Evolutionary conservation across 2,888 invertebrate genomes (phyloP).

Genomic region (Drosophila subsilvestris): DNA sequence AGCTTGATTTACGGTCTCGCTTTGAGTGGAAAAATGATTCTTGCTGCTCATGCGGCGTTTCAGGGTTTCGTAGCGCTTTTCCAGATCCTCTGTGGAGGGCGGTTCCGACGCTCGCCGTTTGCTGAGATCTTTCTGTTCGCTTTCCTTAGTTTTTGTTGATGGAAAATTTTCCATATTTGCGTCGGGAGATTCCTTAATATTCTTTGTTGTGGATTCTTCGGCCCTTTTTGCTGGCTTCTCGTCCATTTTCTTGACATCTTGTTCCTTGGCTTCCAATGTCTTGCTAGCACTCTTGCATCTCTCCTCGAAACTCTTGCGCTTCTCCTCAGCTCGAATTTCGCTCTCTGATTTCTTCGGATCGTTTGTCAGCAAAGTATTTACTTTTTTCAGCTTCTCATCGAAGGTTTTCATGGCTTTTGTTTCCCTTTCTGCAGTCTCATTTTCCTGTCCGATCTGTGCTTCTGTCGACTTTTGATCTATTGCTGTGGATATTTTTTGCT

Average conservation of each 20-base stretch:
- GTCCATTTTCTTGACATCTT: not conserved
- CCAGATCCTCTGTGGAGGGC: constrained; percentile 79
- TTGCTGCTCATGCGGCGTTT: constrained; percentile 69
- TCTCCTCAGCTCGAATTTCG: constrained; percentile 6
- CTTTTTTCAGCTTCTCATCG: constrained; percentile 55
- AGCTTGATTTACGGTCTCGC: constrained; percentile 63
- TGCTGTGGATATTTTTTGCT: constrained; percentile 4
- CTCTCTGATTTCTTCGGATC: constrained; percentile 14
- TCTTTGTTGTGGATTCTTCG: not conserved
- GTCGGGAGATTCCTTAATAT: not conserved
- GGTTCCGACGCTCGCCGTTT: constrained; percentile 73
- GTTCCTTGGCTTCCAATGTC: not conserved
- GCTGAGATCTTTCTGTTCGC: constrained; percentile 24
- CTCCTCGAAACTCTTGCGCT: constrained; percentile 14
- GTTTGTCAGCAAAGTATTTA: constrained; percentile 27
- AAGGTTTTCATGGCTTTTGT: constrained; percentile 41
- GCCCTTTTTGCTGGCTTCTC: not conserved
- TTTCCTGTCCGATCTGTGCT: not conserved
- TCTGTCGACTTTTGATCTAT: not conserved
- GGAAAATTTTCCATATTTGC: not conserved
- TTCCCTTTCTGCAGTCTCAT: constrained; percentile 1
- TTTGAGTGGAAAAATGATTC: constrained; percentile 41
- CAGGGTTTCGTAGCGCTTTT: constrained; percentile 74
- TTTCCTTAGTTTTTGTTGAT: constrained; percentile 9
- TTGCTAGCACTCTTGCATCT: constrained; percentile 16